These are phyloP conservation scores for Opisthocomus hoazin DNA, from an alignment of 2,113 vertebrate genomes.

Conservation along the genomic window DNA sequence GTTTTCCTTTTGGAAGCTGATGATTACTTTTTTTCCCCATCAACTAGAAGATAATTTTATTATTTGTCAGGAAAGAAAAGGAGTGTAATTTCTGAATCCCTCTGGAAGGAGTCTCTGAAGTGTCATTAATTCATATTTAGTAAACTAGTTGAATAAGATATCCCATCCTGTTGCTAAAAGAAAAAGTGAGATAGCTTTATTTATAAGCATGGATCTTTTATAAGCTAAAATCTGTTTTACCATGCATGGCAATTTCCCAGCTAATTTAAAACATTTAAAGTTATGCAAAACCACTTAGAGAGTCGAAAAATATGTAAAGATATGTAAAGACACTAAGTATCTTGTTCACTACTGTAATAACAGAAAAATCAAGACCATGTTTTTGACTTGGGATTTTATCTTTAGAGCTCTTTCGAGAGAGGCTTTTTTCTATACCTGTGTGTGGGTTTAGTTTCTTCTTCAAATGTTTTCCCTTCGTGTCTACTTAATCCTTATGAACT, in stretches of 20 bases:
- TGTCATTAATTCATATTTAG: conserved; percentile 5
- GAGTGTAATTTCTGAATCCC: conserved; percentile 1
- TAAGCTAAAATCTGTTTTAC: conserved; percentile 40
- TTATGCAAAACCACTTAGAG: conserved; percentile 57
- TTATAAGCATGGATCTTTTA: conserved; percentile 46
- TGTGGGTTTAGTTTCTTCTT: neutral
- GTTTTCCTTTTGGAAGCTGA: conserved; percentile 46
- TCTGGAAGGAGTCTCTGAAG: neutral
- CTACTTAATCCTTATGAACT: conserved; percentile 27
- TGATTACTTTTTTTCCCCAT: neutral
- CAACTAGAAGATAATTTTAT: conserved; percentile 35
- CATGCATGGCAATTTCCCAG: conserved; percentile 34
- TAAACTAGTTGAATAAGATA: conserved; percentile 25
- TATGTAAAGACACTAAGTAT: conserved; percentile 58
- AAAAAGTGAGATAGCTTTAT: neutral
- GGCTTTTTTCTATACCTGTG: neutral
- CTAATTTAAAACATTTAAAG: conserved; percentile 55
- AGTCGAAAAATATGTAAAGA: conserved; percentile 57
- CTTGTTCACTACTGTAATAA: conserved; percentile 46
- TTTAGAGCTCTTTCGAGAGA: neutral
- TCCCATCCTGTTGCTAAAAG: neutral
- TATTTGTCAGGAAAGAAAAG: conserved; percentile 21
- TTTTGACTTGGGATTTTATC: conserved; percentile 55
- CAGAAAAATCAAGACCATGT: conserved; percentile 26
- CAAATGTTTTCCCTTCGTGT: neutral